Base-by-base conservation (phyloP, 2,797 vertebrate species). In the Coregonus sp. region DNA sequence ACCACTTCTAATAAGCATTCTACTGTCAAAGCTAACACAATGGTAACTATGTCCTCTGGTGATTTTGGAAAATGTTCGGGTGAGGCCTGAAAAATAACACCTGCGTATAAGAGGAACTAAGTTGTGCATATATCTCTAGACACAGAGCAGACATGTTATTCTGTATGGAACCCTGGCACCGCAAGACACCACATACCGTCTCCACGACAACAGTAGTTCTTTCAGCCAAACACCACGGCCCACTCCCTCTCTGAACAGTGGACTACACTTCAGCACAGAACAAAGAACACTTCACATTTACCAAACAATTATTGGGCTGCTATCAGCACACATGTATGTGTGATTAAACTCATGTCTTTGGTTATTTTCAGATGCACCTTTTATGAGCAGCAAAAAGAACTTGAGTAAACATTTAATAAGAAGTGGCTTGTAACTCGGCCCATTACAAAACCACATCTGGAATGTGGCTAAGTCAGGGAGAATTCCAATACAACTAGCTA, bases 121-220 rank as follows among this genome's bases (percentile, higher is more conserved):
- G n/a, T 59, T 18, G 18, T 59, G 18, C 18, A 59, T 59, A 7
- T 59, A 20, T 59, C n/a, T 59, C 40, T 29, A 35, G 73, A 72
- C 47, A 50, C 63, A 16, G 14, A 74, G 70, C 73, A 78, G 59
- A 74, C 79, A 78, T 47, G n/a, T 65, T 35, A 18, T 65, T 75
- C 72, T 68, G 20, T 66, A 65, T 78, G 33, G 75, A 79, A 77
- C n/a, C 16, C 66, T 81, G 79, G 69, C 73, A 73, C 74, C 59
- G 78, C 51, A 70, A 59, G 74, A 84, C 40, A 73, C 72, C 25
- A 29, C 25, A 56, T 63, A 51, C 52, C 35, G 77, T 82, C 63
- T 63, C 61, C 67, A 77, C 16, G 20, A 82, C 78, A 82, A 81
- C 79, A 78, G 79, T 35, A 51, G 78, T 73, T 69, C 82, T 75